phyloP scores from a whole-genome alignment of 2,888 invertebrate species.

The Pseudolycoriella hygida region DNA sequence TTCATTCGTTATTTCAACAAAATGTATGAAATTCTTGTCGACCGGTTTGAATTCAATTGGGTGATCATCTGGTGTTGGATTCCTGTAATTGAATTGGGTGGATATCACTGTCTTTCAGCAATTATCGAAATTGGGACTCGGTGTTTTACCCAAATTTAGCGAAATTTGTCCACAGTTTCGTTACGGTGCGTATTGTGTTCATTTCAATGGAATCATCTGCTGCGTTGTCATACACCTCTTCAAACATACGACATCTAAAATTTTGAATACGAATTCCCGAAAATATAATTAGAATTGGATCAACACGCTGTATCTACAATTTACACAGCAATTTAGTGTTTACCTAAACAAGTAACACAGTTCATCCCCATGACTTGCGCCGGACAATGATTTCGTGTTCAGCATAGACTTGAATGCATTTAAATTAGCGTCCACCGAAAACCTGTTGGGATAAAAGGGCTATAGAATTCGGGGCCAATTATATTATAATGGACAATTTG shows the following conservation, averaged over 20 bases:
- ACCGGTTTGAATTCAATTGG: background rate
- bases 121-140: too few species aligned
- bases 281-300: too few species aligned
- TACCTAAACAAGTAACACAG: conserved; percentile 7
- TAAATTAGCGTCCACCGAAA: conserved; percentile 4
- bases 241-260: background rate
- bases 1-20: conserved; percentile 4
- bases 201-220: conserved; percentile 3
- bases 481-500: too few species aligned
- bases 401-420: conserved; percentile 1
- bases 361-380: conserved; percentile 6
- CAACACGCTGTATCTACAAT: too few species aligned
- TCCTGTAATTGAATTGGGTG: conserved; percentile 1
- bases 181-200: conserved; percentile 2
- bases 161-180: conserved; percentile 6
- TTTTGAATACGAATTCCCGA: too few species aligned
- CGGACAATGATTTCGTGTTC: background rate
- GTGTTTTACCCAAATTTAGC: conserved; percentile 7
- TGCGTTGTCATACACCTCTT: conserved; percentile 2
- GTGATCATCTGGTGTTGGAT: background rate
- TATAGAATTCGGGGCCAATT: too few species aligned
- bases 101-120: too few species aligned
- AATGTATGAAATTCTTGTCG: background rate
- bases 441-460: background rate
- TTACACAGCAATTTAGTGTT: too few species aligned